Conservation (phyloP, 2,797 vertebrate species). For the Apogon hyalosoma region DNA sequence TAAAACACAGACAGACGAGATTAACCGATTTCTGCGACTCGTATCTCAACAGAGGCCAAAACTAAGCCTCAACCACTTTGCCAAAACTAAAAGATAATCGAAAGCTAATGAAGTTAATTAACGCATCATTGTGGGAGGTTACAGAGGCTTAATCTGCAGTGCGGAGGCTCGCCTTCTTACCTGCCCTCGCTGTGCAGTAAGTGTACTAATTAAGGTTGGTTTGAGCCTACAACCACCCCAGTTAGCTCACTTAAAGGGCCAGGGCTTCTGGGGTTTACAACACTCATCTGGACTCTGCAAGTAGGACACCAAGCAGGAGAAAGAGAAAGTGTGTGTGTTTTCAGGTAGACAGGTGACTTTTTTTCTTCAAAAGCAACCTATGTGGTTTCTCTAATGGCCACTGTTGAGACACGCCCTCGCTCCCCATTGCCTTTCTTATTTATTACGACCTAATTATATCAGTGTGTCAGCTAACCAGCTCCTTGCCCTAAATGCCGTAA, state of each 20-base stretch:
- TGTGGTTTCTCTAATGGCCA: constrained; percentile 71
- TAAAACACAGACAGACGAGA: constrained; percentile 64
- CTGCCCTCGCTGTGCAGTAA: constrained; percentile 73
- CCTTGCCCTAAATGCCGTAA: constrained; percentile 75
- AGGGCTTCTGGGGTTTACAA: constrained; percentile 71
- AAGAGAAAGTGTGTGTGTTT: constrained; percentile 39
- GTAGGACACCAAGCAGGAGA: constrained; percentile 70
- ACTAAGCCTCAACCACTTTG: constrained; percentile 63
- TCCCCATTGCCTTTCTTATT: constrained; percentile 70
- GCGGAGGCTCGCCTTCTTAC: constrained; percentile 62
- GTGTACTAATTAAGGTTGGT: constrained; percentile 77
- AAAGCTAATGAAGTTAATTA: constrained; percentile 73
- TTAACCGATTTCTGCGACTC: constrained; percentile 67
- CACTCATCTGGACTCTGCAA: constrained; percentile 66
- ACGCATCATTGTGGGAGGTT: constrained; percentile 66
- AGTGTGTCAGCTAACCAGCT: constrained; percentile 67
- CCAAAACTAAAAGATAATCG: constrained; percentile 68
- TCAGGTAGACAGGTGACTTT: constrained; percentile 61
- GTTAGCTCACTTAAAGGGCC: constrained; percentile 77
- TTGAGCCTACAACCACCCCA: constrained; percentile 72
- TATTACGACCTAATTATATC: constrained; percentile 81
- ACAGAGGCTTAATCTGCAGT: constrained; percentile 65
- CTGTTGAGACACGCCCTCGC: constrained; percentile 60
- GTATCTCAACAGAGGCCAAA: constrained; percentile 66
- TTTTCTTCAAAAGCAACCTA: constrained; percentile 53